Conservation (phyloP, 1,140 invertebrate species). For the Aphis gossypii region DNA sequence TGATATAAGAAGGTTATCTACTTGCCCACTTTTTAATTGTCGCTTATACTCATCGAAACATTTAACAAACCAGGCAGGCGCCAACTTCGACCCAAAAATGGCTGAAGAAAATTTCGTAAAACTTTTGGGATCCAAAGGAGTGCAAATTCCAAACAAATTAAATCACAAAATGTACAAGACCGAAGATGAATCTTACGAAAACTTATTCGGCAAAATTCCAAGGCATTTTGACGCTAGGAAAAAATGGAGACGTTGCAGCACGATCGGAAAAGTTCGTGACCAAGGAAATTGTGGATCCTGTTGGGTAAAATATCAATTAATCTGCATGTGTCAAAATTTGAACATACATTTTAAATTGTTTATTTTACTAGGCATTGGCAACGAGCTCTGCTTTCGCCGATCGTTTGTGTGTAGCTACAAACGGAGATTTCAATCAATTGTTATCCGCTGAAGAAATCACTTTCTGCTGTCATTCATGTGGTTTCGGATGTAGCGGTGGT, state of each 20-base stretch:
- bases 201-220: slow-evolving; percentile 66
- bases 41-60: background rate
- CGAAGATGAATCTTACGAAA: background rate
- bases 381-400: slow-evolving; percentile 70
- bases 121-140: background rate
- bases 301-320: background rate
- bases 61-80: background rate
- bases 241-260: slow-evolving; percentile 84
- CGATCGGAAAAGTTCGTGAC: slow-evolving; percentile 78
- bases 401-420: slow-evolving; percentile 72
- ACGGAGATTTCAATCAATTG: slow-evolving; percentile 67
- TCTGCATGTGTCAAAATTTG: background rate
- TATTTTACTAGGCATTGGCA: slow-evolving; percentile 62
- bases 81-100: background rate
- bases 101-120: background rate
- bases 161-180: background rate
- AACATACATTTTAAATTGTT: slow-evolving; percentile 61
- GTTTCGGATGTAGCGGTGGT: slow-evolving; percentile 74
- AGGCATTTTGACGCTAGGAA: slow-evolving; percentile 79
- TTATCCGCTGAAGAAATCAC: slow-evolving; percentile 73
- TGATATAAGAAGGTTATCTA: too few relatives aligned
- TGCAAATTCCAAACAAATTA: background rate
- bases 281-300: slow-evolving; percentile 73
- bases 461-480: slow-evolving; percentile 71
- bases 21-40: too few relatives aligned